phyloP scores from a whole-genome alignment of 2,888 invertebrate genomes.

The Morinoia aosen region DNA sequence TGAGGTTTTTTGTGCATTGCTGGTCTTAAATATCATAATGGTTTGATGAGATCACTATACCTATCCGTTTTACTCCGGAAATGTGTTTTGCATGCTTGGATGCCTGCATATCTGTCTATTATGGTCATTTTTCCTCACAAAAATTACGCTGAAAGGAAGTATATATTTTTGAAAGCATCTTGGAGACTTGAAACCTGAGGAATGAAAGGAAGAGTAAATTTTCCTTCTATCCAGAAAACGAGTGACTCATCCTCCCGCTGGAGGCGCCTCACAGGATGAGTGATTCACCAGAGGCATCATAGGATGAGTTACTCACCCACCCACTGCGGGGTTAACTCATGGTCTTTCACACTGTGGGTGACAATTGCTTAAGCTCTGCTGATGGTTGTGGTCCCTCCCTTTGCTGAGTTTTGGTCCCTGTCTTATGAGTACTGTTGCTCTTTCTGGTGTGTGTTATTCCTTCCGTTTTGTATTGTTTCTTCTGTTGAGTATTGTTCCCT shows the following conservation, averaged over 20 bases:
- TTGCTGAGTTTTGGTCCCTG: not conserved
- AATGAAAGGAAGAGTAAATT: not conserved
- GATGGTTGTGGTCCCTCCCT: not conserved
- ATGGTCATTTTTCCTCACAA: too few relatives aligned
- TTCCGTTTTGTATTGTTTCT: not conserved
- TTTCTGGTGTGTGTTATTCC: not conserved
- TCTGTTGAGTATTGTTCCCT: not conserved
- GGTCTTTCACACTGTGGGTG: not conserved
- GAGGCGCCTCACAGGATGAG: not conserved
- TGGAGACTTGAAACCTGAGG: not conserved
- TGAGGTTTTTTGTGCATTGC: too few relatives aligned
- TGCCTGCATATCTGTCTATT: too few relatives aligned
- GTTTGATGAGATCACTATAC: too few relatives aligned
- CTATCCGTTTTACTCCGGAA: too few relatives aligned
- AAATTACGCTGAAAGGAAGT: not conserved
- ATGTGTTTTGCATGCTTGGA: too few relatives aligned
- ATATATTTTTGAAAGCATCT: not conserved
- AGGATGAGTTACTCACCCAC: not conserved
- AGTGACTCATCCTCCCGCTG: not conserved
- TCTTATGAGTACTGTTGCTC: not conserved
- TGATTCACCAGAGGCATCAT: not conserved
- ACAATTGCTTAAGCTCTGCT: not conserved
- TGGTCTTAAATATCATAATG: too few relatives aligned
- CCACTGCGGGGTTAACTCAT: not conserved
- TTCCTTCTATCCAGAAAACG: not conserved